Percentiles rank a stretch among this genome's conserved stretches.
These are phyloP conservation scores for Panthera tigris DNA, from an alignment of 2,113 vertebrate species.

Conservation along the genomic window DNA sequence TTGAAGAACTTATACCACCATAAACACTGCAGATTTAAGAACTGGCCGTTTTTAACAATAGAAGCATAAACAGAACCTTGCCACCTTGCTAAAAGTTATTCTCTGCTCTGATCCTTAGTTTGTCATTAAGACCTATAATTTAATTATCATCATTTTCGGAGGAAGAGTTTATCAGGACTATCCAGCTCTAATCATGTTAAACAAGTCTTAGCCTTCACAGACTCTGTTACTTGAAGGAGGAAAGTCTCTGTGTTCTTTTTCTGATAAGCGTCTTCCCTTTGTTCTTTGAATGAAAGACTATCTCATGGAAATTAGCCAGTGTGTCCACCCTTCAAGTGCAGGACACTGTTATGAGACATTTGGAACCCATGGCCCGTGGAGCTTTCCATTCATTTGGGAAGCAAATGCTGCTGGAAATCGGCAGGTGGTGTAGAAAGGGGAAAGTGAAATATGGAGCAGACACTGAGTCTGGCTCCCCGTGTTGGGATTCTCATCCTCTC, in stretches of 20 bases:
- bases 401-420: not conserved
- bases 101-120: not conserved
- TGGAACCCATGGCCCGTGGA: not conserved
- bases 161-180: not conserved
- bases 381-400: not conserved
- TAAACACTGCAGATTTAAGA: not conserved
- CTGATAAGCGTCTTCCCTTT: not conserved
- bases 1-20: not conserved
- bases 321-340: not conserved
- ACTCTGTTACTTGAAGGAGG: not conserved
- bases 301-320: not conserved
- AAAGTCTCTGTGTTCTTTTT: not conserved
- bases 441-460: not conserved
- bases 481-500: not conserved
- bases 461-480: not conserved
- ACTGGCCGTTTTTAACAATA: not conserved
- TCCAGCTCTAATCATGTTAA: not conserved
- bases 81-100: constrained; percentile 31
- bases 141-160: constrained; percentile 3
- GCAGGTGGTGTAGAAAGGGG: not conserved
- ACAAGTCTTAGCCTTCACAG: not conserved
- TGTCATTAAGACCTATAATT: not conserved
- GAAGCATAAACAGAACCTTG: not conserved
- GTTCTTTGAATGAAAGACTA: constrained; percentile 4
- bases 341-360: not conserved